Evolutionary conservation across 2,888 invertebrate genomes (phyloP), one percentile per base, ranked within the genome.

Genomic region (Bhutanitis thaidina): DNA sequence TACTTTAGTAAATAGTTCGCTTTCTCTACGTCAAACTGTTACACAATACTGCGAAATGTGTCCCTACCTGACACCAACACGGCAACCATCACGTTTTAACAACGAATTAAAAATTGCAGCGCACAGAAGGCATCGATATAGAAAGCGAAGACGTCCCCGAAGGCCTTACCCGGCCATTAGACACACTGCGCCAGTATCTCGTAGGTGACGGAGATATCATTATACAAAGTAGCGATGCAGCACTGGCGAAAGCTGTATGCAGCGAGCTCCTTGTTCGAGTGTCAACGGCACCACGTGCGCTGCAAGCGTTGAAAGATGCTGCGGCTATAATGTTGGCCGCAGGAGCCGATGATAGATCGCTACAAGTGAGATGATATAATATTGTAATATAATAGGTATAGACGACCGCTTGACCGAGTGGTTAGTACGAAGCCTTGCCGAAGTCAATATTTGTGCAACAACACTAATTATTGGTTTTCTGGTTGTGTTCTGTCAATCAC

Each of bases 221-320:
- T 0, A 41, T 77, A 16, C 41, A 67, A 5, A 61, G 63, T 12
- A 65, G 54, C 9, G 87, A 87, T 52, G 64, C 58, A 10, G 60
- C 72, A 5, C 55, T 83, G 15, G 80, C 80, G 2, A 72, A 65
- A 34, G 84, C 82, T 0, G 74, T 88, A 15, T 80, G 78, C 52
- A 64, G 57, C 32, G 88, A 88, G 56, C 56, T 89, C 13, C 56
- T 88, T 12, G 71, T 82, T 25, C 68, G 90, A 7, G 78, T 74
- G 16, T 90, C 90, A 0, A 57, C 78, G 25, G 77, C 77, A 0
- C 84, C 88, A 0, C 74, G 65, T 54, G 77, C 82, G 7, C 57
- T 79, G 1, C 49, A 69, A 0, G 77, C 95, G 0, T 90, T 94
- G 37, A 90, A 95, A 45, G 92, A 94, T 14, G 95, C 95, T 0